These are phyloP conservation scores for Periophthalmus modestus DNA, from an alignment of 2,113 vertebrate genomes.

Conservation along the genomic window DNA sequence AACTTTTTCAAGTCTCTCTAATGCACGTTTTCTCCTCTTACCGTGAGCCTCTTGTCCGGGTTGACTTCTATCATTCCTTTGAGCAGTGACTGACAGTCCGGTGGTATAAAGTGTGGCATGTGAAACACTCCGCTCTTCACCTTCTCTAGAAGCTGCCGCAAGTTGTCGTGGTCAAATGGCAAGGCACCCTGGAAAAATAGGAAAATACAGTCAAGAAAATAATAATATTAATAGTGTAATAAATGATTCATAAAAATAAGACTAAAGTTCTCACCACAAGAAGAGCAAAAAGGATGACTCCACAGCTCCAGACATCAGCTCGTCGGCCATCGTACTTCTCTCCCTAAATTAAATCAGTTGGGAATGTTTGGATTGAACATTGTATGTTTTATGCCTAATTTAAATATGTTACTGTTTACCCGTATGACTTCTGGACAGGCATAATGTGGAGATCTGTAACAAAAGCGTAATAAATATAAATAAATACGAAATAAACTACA, in stretches of 20 bases:
- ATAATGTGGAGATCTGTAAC: conserved; percentile 87
- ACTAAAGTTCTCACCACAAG: conserved; percentile 80
- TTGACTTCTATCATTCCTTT: conserved; percentile 90
- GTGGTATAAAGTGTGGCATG: conserved; percentile 93
- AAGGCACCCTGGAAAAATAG: conserved; percentile 81
- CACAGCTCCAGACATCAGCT: conserved; percentile 93
- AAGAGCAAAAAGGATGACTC: conserved; percentile 89
- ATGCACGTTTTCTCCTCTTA: conserved; percentile 46
- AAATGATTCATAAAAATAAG: not conserved
- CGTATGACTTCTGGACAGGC: conserved; percentile 93
- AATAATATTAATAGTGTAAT: not conserved
- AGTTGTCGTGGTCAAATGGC: conserved; percentile 92
- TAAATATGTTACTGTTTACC: conserved; percentile 65
- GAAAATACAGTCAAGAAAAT: not conserved
- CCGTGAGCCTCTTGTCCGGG: conserved; percentile 88
- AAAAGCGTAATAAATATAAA: conserved; percentile 6
- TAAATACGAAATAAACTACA: not conserved
- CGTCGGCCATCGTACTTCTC: conserved; percentile 90
- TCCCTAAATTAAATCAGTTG: conserved; percentile 70
- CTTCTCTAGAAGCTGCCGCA: conserved; percentile 92
- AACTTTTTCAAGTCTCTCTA: not conserved
- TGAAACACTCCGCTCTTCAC: conserved; percentile 93
- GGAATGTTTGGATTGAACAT: not conserved
- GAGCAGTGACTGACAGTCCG: conserved; percentile 89
- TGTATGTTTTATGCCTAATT: not conserved